Conservation (phyloP, 2,888 invertebrate genomes). For the Eilema sororculum region DNA sequence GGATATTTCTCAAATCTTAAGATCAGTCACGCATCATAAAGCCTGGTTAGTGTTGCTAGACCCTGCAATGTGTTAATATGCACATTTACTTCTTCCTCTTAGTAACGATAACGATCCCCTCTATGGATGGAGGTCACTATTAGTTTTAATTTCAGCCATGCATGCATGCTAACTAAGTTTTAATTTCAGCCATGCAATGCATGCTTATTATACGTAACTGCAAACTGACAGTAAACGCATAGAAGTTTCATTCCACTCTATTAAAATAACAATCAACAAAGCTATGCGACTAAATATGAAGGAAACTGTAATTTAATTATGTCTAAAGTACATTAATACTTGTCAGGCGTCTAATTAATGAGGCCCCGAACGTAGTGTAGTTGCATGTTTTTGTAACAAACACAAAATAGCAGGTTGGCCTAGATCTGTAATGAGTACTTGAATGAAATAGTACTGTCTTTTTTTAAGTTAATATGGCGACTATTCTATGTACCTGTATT, state of each 20-base stretch:
- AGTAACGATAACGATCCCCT: too few relatives aligned
- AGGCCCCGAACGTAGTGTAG: background rate
- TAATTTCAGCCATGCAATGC: too few relatives aligned
- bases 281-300: background rate
- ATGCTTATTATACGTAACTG: too few relatives aligned
- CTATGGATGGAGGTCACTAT: too few relatives aligned
- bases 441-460: background rate
- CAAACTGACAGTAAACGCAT: too few relatives aligned
- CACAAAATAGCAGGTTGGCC: background rate
- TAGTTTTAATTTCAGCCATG: too few relatives aligned
- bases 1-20: too few relatives aligned
- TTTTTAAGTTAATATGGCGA: background rate
- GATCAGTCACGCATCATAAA: too few relatives aligned
- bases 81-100: too few relatives aligned
- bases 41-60: too few relatives aligned
- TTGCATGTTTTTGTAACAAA: slow-evolving; percentile 4
- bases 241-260: background rate
- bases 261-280: slow-evolving; percentile 2
- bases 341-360: slow-evolving; percentile 9
- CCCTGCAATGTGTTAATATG: too few relatives aligned
- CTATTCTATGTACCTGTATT: background rate
- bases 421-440: background rate
- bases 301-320: slow-evolving; percentile 11
- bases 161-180: too few relatives aligned
- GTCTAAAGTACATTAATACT: slow-evolving; percentile 11